Conservation (phyloP, 2,888 invertebrate genomes). For the Phasia obesa region DNA sequence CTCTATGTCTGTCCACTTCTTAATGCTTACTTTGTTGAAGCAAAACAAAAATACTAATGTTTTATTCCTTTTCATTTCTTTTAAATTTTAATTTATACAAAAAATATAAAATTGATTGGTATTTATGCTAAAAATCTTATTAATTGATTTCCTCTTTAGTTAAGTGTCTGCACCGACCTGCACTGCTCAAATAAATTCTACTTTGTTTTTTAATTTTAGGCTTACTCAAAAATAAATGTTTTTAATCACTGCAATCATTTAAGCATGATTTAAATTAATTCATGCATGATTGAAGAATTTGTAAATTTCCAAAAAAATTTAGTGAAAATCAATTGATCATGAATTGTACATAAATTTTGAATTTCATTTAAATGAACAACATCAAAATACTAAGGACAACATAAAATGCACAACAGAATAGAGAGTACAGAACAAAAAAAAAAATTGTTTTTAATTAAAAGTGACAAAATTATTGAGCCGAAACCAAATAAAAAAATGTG, state of each 20-base stretch:
- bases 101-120: background rate
- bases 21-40: no score
- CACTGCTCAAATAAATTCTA: background rate
- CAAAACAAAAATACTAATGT: no score
- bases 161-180: background rate
- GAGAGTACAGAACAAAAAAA: background rate
- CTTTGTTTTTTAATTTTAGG: background rate
- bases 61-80: background rate
- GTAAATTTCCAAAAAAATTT: conserved; percentile 40
- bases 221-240: background rate
- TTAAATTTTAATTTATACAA: background rate
- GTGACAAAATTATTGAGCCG: conserved; percentile 59
- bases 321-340: no score
- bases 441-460: conserved; percentile 53
- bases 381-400: conserved; percentile 1
- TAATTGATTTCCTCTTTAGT: background rate
- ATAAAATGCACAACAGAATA: background rate
- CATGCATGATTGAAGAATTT: conserved; percentile 42
- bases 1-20: no score
- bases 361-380: conserved; percentile 45
- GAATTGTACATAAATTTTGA: background rate
- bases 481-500: conserved; percentile 25
- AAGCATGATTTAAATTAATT: conserved; percentile 35
- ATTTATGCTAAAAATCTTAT: background rate
- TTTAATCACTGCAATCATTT: conserved; percentile 41